A percentile compares a stretch with the other conserved stretches of the same genome.
Evolutionary conservation across 2,113 vertebrate species (phyloP).

Genomic region (Micronisus gabar): DNA sequence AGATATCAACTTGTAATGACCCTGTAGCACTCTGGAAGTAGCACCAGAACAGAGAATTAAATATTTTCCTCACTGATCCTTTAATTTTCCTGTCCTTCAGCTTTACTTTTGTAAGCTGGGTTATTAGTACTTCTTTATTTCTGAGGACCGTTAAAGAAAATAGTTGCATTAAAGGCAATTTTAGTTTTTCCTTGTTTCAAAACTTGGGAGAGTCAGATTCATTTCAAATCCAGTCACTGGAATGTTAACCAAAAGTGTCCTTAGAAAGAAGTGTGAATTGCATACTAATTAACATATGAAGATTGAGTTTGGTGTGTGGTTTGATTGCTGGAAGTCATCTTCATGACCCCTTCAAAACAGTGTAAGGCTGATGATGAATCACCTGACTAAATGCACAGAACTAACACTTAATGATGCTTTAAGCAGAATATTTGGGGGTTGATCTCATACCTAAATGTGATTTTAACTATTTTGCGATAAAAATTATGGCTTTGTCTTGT

Average conservation of each 20-base stretch:
- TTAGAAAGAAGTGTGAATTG: not conserved
- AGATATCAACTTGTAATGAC: not conserved
- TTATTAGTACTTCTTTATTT: not conserved
- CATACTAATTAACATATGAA: not conserved
- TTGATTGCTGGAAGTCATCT: not conserved
- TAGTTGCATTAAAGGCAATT: not conserved
- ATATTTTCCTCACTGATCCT: not conserved
- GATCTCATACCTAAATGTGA: not conserved
- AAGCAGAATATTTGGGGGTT: not conserved
- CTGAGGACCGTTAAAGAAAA: not conserved
- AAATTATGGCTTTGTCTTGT: not conserved
- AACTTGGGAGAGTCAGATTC: not conserved
- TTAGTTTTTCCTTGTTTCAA: not conserved
- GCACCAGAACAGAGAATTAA: not conserved
- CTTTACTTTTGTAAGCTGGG: not conserved
- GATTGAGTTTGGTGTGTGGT: not conserved
- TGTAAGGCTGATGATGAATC: not conserved
- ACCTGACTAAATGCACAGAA: not conserved
- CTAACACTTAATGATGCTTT: not conserved
- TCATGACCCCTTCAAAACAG: not conserved
- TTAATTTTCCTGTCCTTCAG: not conserved
- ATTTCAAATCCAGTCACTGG: not conserved
- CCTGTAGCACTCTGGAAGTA: not conserved
- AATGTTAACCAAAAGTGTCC: not conserved
- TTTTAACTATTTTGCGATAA: not conserved